Evolutionary conservation across 92 coral and sea anemone genomes (phyloP), one percentile per base, ranked within the genome.

Genomic region (Umimayanthus kanabou): DNA sequence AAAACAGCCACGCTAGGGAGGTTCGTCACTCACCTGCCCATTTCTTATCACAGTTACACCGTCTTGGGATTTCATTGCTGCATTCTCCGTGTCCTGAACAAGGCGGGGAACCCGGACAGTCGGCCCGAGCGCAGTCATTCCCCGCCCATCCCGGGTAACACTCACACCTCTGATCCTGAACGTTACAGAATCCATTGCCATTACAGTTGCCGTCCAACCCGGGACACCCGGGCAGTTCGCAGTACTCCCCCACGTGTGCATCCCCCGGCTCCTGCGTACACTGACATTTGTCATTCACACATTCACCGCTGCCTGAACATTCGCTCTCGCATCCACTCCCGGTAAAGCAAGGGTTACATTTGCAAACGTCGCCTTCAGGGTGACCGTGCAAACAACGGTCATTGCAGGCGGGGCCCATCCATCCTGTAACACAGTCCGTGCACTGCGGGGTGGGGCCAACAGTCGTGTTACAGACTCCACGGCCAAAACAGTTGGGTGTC

Each of bases 71-170:
- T 55, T 87, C 85, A 43, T 89, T 89, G 74, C 92, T 89, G 71
- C 95, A 92, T 28, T 86, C 92, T 20, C 95, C 95, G 67, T 85
- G 91, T 64, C 89, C 90, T 50, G 95, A 92, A 71, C 95, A 92
- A 23, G 95, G 93, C 28, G 95, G 95, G 9, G 85, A 83, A 4
- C 95, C 95, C 43, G 92, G 93, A 82, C 95, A 92, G 43, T 90
- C 90, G 9, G 88, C 83, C 43, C 85, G 67, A 39, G 87, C 87
- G 86, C 95, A 92, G 80, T 85, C 95, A 55, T 81, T 74, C 25
- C 93, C 95, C 50, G 93, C 92, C 95, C 95, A 92, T 33, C 92
- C 86, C 8, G 95, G 95, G 88, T 92, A 89, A 53, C 95, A 92
- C 79, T 90, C 91, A 80, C 95, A 92, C 76, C 88, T 84, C 77